Evolutionary conservation across 2,888 invertebrate genomes (phyloP), one percentile per base, ranked within the genome.

Genomic region (Zhuqinia jingwanae): DNA sequence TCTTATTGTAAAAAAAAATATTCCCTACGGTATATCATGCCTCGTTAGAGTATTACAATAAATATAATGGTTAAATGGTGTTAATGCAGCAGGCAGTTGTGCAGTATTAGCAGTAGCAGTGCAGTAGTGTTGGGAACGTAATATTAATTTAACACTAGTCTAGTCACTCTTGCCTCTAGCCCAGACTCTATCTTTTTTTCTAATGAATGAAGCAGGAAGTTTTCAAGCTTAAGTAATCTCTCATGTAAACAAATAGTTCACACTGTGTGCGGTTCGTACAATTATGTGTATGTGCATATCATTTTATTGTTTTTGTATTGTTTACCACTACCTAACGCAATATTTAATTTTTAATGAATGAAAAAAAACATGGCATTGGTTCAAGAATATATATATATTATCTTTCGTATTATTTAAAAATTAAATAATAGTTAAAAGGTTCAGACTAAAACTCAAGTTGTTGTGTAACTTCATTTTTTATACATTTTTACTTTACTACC

Each of bases 311-410:
- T 56, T 56, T 53, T 53, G 13, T 53, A 17, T 53, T 53, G 17
- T 68, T 42, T 36, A 68, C 68, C 68, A 30, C 30, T 68, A 68
- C 68, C 68, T 68, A 68, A 42, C 68, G 17, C 68, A 68, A 68
- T 42, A n/a, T 68, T 68, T 68, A 10, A 10, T 17, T 17, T n/a
- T 56, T 15, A 22, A 20, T 36, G 36, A 36, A 36, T 36, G 36
- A 36, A 36, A 36, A 36, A n/a, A 36, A 36, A 6, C 8, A 36
- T 36, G 36, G 36, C 36, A 36, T 6, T 36, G 36, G 8, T 36
- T 36, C 8, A 36, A 8, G n/a, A n/a, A n/a, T n/a, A n/a, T n/a
- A n/a, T n/a, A n/a, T n/a, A n/a, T n/a, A n/a, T n/a, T n/a, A n/a
- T n/a, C n/a, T n/a, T n/a, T n/a, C n/a, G n/a, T n/a, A n/a, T n/a